Conservation (phyloP, 2,888 invertebrate genomes). For the Pteria penguin region DNA sequence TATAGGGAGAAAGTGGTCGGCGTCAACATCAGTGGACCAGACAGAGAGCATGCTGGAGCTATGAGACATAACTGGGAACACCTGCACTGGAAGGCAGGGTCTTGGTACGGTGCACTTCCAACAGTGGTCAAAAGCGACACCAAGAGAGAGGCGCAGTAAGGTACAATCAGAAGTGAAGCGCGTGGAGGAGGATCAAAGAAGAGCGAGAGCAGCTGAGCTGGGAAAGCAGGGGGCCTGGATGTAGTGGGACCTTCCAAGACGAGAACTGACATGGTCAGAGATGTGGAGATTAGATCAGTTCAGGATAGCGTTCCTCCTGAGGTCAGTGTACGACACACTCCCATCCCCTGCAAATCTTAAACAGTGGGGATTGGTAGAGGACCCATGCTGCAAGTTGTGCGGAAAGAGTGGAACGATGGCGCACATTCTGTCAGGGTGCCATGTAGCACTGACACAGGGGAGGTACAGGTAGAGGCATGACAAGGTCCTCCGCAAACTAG, state of each 20-base stretch:
- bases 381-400: neutral
- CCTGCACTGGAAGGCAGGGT: neutral
- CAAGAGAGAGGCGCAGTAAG: neutral
- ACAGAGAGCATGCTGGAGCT: neutral
- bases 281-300: constrained; percentile 13
- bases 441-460: constrained; percentile 2
- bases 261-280: constrained; percentile 7
- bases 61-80: neutral
- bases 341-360: neutral
- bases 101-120: neutral
- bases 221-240: neutral
- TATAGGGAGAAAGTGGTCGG: constrained; percentile 1
- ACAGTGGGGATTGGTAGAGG: neutral
- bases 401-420: neutral
- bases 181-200: constrained; percentile 6
- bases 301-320: constrained; percentile 2
- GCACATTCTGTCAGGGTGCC: neutral
- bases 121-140: constrained; percentile 2
- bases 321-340: constrained; percentile 7
- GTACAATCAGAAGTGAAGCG: neutral
- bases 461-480: neutral
- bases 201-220: neutral
- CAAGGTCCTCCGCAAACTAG: neutral
- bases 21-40: constrained; percentile 4
- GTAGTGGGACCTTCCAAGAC: constrained; percentile 3